Evolutionary conservation across 2,797 vertebrate genomes (phyloP).

Genomic region (Nasua narica): DNA sequence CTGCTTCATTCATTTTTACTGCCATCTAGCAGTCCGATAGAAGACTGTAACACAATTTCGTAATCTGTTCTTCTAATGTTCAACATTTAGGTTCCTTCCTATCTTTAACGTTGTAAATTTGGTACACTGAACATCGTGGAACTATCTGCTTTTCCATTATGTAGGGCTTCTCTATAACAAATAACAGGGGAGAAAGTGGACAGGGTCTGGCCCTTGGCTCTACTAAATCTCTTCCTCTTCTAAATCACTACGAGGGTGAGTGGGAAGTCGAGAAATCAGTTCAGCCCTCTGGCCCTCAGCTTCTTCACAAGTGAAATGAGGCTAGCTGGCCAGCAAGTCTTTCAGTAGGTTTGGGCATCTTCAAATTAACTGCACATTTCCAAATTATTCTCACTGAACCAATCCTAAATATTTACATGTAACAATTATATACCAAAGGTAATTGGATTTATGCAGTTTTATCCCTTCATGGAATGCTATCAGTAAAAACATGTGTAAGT

Average conservation of each 20-base stretch:
- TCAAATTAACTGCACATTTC: background rate
- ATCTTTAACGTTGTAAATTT: background rate
- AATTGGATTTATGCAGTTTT: background rate
- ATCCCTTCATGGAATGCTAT: background rate
- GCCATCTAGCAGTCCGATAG: background rate
- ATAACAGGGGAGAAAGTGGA: background rate
- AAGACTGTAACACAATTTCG: background rate
- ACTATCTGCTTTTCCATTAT: background rate
- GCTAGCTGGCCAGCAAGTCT: background rate
- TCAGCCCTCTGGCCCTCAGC: background rate
- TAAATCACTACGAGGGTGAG: background rate
- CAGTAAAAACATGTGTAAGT: background rate
- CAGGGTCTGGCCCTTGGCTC: background rate
- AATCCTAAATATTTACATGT: background rate
- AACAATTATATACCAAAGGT: background rate
- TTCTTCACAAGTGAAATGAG: background rate
- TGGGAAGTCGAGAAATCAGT: background rate
- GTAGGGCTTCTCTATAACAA: background rate
- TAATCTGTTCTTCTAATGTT: background rate
- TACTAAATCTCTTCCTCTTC: background rate
- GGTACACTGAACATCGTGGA: background rate
- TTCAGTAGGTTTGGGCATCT: background rate
- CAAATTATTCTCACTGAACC: background rate
- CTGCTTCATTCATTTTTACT: background rate
- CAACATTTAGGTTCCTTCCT: background rate